phyloP scores from a whole-genome alignment of 2,113 vertebrate genomes.

The Crypturellus undulatus region DNA sequence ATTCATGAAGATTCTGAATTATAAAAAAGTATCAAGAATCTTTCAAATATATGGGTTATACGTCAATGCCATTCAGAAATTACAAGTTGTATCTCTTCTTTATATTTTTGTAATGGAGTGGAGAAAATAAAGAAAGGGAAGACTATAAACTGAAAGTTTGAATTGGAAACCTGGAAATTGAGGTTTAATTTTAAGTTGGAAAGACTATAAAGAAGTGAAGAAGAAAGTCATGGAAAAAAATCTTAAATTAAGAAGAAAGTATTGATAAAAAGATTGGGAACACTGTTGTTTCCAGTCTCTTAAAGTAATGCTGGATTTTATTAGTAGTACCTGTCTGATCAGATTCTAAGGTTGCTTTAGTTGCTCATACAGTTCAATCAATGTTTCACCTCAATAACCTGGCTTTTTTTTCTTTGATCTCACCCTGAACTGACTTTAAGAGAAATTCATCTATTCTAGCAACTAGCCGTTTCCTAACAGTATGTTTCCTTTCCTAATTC shows the following conservation, averaged over 20 bases:
- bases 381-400: not conserved
- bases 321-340: not conserved
- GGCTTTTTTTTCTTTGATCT: not conserved
- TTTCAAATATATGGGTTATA: not conserved
- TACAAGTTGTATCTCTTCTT: not conserved
- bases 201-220: not conserved
- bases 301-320: not conserved
- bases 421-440: not conserved
- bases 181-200: not conserved
- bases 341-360: not conserved
- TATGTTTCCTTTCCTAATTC: not conserved
- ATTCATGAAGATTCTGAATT: not conserved
- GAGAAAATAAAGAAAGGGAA: not conserved
- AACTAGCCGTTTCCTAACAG: not conserved
- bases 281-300: rapidly evolving
- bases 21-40: not conserved
- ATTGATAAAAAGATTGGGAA: not conserved
- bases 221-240: not conserved
- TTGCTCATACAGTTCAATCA: not conserved
- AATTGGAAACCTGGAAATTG: not conserved
- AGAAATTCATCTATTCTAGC: not conserved
- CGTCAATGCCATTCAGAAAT: not conserved
- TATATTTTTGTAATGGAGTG: not conserved
- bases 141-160: not conserved
- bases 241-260: not conserved